Conservation (phyloP, 2,113 vertebrate genomes). For the Sclerurus mexicanus region DNA sequence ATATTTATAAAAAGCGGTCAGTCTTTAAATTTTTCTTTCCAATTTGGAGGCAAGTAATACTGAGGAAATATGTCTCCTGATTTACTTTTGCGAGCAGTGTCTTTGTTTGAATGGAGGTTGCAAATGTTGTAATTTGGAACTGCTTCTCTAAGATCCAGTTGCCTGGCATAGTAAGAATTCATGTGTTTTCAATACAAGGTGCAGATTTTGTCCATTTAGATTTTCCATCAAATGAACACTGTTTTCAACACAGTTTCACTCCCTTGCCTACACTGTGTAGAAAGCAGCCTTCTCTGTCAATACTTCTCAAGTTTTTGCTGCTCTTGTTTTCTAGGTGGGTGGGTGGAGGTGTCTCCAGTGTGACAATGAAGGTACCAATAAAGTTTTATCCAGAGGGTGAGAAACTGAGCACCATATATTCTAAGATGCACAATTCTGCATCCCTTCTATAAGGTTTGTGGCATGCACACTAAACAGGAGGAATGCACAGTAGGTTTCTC, state of each 20-base stretch:
- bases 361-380: not conserved
- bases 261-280: rapidly evolving
- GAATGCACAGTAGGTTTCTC: rapidly evolving
- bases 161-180: not conserved
- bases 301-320: not conserved
- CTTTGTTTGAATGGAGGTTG: not conserved
- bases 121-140: not conserved
- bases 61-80: not conserved
- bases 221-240: not conserved
- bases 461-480: rapidly evolving
- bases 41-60: not conserved
- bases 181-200: not conserved
- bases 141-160: not conserved
- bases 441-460: not conserved
- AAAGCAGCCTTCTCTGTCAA: not conserved
- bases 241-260: not conserved
- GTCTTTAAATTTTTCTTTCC: not conserved
- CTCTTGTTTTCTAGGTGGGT: not conserved
- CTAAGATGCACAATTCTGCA: rapidly evolving
- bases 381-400: rapidly evolving
- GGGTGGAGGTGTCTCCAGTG: not conserved
- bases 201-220: not conserved
- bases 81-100: not conserved
- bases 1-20: not conserved
- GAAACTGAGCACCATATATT: not conserved